Evolutionary conservation across 2,888 invertebrate species (phyloP).

Genomic region (Rhaphigaster nebulosa): DNA sequence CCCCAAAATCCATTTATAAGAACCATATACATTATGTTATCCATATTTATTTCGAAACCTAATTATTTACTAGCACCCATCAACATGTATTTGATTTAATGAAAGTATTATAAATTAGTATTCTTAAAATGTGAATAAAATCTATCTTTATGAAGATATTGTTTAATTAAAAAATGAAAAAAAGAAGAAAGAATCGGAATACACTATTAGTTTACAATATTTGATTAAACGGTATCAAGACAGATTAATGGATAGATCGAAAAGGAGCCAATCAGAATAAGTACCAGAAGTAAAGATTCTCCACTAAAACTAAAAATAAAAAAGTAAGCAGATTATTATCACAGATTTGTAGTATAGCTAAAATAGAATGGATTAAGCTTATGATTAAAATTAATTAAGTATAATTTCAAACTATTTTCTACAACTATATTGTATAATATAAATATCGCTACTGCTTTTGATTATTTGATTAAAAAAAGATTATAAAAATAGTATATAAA

Average conservation of each 20-base stretch:
- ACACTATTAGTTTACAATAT: background rate
- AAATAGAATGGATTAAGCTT: conserved; percentile 2
- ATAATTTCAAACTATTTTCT: background rate
- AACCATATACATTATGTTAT: no score
- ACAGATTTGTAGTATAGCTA: conserved; percentile 31
- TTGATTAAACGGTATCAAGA: background rate
- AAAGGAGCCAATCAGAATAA: background rate
- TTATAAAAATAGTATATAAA: conserved; percentile 20
- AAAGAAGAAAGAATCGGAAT: background rate
- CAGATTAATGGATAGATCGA: background rate
- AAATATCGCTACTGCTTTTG: background rate
- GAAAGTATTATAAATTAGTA: no score
- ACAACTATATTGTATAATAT: background rate
- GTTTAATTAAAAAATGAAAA: background rate
- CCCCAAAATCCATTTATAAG: no score
- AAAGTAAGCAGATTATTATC: background rate
- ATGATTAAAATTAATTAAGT: background rate
- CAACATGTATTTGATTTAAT: no score
- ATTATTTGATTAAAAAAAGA: conserved; percentile 13
- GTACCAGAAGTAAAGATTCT: background rate
- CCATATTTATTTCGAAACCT: no score
- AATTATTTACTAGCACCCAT: no score
- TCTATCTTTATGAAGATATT: no score
- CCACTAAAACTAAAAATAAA: background rate
- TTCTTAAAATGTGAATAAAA: no score